Conservation (phyloP, 2,888 invertebrate species). For the Eristalinus sepulchralis region DNA sequence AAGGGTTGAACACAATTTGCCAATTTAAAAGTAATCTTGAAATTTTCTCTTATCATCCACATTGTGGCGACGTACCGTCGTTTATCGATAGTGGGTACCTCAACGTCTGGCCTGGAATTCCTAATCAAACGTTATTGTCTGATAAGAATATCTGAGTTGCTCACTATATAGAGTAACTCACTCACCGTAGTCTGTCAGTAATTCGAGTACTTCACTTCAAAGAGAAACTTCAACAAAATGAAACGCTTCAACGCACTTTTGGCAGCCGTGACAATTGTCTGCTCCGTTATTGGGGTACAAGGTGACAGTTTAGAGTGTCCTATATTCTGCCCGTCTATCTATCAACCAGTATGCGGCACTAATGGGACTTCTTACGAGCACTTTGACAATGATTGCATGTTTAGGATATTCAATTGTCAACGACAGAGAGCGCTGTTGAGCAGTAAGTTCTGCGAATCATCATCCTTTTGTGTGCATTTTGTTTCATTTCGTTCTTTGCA, state of each 20-base stretch:
- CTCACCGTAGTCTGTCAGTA: slow-evolving; percentile 1
- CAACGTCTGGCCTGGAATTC: not conserved
- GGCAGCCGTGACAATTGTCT: not conserved
- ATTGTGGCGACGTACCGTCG: slow-evolving; percentile 2
- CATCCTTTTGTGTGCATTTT: not conserved
- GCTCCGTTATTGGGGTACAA: not conserved
- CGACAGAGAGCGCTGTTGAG: slow-evolving; percentile 68
- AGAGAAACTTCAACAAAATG: slow-evolving; percentile 17
- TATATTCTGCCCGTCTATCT: slow-evolving; percentile 73
- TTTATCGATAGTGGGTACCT: slow-evolving; percentile 5
- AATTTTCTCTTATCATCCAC: not conserved
- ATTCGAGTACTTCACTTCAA: not conserved
- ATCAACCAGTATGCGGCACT: slow-evolving; percentile 75
- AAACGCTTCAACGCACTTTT: slow-evolving; percentile 9
- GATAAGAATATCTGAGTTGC: not conserved
- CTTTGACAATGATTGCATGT: slow-evolving; percentile 75
- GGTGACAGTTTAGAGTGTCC: slow-evolving; percentile 73
- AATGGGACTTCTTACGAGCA: slow-evolving; percentile 75
- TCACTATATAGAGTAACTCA: slow-evolving; percentile 23
- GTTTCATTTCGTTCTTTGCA: slow-evolving; percentile 52
- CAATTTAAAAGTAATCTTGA: slow-evolving; percentile 17
- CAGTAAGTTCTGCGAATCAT: not conserved
- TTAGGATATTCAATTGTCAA: slow-evolving; percentile 75
- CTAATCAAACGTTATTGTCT: not conserved
- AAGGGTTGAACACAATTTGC: slow-evolving; percentile 16